Conservation (phyloP, 2,113 vertebrate species). For the Tringa solitaria region DNA sequence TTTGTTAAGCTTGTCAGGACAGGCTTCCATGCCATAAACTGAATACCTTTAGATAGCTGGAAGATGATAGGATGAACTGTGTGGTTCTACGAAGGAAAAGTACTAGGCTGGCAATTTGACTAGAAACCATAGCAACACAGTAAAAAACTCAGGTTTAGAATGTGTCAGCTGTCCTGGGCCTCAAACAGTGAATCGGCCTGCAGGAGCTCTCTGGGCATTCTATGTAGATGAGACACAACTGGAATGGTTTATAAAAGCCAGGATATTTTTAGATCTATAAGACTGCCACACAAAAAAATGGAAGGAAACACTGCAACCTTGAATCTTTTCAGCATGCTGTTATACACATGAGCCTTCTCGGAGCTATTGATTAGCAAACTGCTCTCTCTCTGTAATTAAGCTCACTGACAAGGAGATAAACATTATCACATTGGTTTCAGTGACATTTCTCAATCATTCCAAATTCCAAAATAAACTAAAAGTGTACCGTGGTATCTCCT, state of each 20-base stretch:
- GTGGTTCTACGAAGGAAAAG: neutral
- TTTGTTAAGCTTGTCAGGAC: neutral
- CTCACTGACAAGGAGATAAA: neutral
- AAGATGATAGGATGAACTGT: neutral
- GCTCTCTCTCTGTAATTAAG: neutral
- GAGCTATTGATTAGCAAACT: neutral
- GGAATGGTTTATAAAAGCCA: neutral
- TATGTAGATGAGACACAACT: accelerated
- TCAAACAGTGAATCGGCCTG: neutral
- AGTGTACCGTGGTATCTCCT: conserved; percentile 79
- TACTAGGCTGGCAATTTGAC: neutral
- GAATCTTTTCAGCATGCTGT: neutral
- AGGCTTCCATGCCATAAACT: neutral
- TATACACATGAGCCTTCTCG: neutral
- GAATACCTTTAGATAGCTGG: neutral
- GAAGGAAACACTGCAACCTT: neutral
- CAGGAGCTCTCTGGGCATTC: neutral
- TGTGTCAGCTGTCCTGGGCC: neutral
- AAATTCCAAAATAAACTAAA: conserved; percentile 24
- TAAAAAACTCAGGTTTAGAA: neutral
- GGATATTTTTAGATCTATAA: neutral
- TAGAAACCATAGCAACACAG: neutral
- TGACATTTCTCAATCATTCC: conserved; percentile 5
- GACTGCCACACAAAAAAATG: neutral
- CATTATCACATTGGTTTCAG: neutral